These are phyloP conservation scores for Lycodopsis pacificus DNA, from an alignment of 2,797 vertebrate genomes.

Conservation along the genomic window DNA sequence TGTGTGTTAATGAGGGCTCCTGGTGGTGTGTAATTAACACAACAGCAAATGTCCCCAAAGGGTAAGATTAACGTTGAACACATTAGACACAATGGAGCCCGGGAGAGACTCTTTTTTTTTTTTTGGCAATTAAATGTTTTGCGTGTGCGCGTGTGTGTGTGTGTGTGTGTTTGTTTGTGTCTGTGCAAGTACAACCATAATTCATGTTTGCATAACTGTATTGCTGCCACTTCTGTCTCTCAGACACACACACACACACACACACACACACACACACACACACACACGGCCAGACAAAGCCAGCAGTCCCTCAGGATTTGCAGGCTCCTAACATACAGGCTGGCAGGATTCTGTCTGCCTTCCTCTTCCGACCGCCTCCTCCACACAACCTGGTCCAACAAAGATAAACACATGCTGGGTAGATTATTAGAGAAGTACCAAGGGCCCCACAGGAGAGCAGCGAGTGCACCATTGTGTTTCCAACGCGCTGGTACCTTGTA, in stretches of 20 bases:
- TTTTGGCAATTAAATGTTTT: constrained; percentile 75
- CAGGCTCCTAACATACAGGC: constrained; percentile 72
- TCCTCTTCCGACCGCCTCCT: constrained; percentile 72
- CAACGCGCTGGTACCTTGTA: constrained; percentile 66
- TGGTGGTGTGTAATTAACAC: constrained; percentile 86
- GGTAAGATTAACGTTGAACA: constrained; percentile 86
- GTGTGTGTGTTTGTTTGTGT: not conserved
- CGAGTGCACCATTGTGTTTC: constrained; percentile 74
- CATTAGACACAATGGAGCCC: constrained; percentile 84
- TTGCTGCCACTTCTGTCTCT: constrained; percentile 71
- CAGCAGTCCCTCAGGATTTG: constrained; percentile 79
- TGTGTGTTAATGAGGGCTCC: constrained; percentile 83
- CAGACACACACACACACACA: not conserved
- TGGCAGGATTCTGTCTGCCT: constrained; percentile 76
- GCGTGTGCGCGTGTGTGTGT: constrained; percentile 32
- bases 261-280: not conserved
- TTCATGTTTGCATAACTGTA: constrained; percentile 73
- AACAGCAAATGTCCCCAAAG: constrained; percentile 85
- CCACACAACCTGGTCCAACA: constrained; percentile 83
- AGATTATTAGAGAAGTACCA: constrained; percentile 82
- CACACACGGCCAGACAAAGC: constrained; percentile 63
- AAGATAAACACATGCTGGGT: constrained; percentile 85
- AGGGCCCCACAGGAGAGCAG: constrained; percentile 77
- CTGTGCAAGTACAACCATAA: constrained; percentile 73
- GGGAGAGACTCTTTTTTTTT: constrained; percentile 73